Evolutionary conservation across 2,113 vertebrate genomes (phyloP), one percentile per base, ranked within the genome.

Genomic region (Taxidea taxus): DNA sequence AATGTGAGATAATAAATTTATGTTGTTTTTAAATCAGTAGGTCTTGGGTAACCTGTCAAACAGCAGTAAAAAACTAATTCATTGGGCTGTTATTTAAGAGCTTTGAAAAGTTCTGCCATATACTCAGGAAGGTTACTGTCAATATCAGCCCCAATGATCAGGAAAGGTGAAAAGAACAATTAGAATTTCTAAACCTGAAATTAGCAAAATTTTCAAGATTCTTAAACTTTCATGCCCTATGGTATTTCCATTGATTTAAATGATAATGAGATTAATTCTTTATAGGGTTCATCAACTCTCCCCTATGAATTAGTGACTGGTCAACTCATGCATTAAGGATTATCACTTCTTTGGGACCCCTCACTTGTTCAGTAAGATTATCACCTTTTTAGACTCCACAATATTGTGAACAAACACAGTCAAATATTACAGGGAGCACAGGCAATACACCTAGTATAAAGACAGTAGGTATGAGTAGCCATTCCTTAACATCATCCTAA

Each of bases 141-240:
- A 91, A 29, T 70, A 70, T 68, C n/a, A 49, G 47, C 37, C 49
- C 14, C 29, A 92, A 70, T 62, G 51, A 88, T 81, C 90, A 88
- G 39, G 18, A 88, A 84, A 91, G 29, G 5, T 12, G 75, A 66
- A 51, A 82, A 95, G 16, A 91, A 39, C 7, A 77, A 86, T 70
- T 44, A 39, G 62, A 83, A 90, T 75, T 58, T 75, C 62, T 85
- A 87, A 83, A 82, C 39, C 18, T n/a, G 49, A 70, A 93, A 70
- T 92, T 12, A 90, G 39, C 44, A 80, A 80, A 66, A 20, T 82
- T 92, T 96, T 68, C 90, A 75, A 88, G 47, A 72, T 94, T 80
- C 21, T 70, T 68, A 49, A 66, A 87, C 0, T 23, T 82, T 70
- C 27, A 70, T 77, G 25, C n/a, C 42, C 31, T 49, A 72, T 51